Base-by-base conservation (phyloP, 2,113 vertebrate species). In the Aleadryas rufinucha region DNA sequence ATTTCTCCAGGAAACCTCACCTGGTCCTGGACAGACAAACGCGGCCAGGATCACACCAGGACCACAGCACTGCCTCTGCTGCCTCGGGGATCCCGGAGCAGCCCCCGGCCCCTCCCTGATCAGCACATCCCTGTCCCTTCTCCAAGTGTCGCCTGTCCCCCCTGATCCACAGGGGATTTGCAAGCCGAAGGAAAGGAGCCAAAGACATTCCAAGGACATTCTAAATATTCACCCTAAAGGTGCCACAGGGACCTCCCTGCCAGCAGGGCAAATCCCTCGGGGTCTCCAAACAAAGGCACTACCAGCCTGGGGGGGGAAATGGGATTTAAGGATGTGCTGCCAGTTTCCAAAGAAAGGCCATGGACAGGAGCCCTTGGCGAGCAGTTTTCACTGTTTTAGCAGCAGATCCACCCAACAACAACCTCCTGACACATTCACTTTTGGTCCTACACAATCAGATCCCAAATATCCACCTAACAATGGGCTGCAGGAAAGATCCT, bases 281-380 rank as follows among this genome's bases (percentile, higher is more conserved):
- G 10, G 33, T 86, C 78, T 88, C 64, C 83, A 17, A 30, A 72
- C 70, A 76, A 92, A 94, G 93, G 90, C 93, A 90, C 95, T 63
- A 41, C 61, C 77, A 93, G 42, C 41, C 41, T 65, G 1, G 41
- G 59, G 65, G 24, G 14, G 39, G 33, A 28, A 72, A 2, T 9
- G 54, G 88, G 76, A 70, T 64, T 83, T 30, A 5, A 53, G 75
- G 57, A 60, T 42, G 74, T 52, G 13, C 69, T 27, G 64, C 66
- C 70, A 6, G 8, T 11, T 77, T 53, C 11, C 35, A 69, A 57
- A 45, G 47, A 66, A 30, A 19, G 44, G 63, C 45, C 11, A 2
- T 0, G 75, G 75, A 63, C 53, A 39, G 70, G 22, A 86, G 52
- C 68, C 27, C 41, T 44, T 24, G 23, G 56, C 4, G 10, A 70